These are phyloP conservation scores for Manduca sexta DNA, from an alignment of 1,140 invertebrate genomes.

Conservation along the genomic window DNA sequence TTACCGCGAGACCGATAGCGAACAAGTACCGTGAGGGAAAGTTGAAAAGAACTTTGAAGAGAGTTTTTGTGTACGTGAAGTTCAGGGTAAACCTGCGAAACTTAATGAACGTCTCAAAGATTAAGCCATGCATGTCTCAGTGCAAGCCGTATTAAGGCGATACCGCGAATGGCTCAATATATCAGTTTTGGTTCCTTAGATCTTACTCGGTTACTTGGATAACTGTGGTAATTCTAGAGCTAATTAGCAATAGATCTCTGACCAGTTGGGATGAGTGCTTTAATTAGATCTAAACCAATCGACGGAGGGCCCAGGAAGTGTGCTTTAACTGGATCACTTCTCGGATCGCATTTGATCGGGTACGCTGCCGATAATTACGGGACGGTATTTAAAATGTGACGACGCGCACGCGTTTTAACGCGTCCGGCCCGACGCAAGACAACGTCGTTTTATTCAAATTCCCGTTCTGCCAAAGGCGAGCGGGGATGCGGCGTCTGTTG, in stretches of 20 bases:
- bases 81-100: conserved; percentile 80
- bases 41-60: conserved; percentile 93
- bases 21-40: conserved; percentile 95
- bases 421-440: conserved; percentile 44
- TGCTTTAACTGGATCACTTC: conserved; percentile 10
- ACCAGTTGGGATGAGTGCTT: conserved; percentile 76
- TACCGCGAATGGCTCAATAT: conserved; percentile 88
- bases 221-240: conserved; percentile 92
- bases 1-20: conserved; percentile 87
- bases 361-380: conserved; percentile 30
- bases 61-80: conserved; percentile 91
- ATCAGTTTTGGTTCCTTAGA: conserved; percentile 84
- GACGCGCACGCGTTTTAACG: conserved; percentile 41
- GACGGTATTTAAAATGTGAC: conserved; percentile 56
- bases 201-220: conserved; percentile 85
- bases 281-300: conserved; percentile 77
- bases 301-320: conserved; percentile 63
- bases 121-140: conserved; percentile 87
- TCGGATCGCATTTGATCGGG: conserved; percentile 24
- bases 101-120: conserved; percentile 78
- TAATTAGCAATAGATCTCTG: conserved; percentile 71
- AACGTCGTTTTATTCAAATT: conserved; percentile 28
- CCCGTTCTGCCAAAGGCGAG: conserved; percentile 23
- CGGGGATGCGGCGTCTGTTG: conserved; percentile 43
- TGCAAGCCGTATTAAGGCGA: conserved; percentile 80